phyloP scores from a whole-genome alignment of 2,797 vertebrate species.

The Melanotaenia maccullochi region DNA sequence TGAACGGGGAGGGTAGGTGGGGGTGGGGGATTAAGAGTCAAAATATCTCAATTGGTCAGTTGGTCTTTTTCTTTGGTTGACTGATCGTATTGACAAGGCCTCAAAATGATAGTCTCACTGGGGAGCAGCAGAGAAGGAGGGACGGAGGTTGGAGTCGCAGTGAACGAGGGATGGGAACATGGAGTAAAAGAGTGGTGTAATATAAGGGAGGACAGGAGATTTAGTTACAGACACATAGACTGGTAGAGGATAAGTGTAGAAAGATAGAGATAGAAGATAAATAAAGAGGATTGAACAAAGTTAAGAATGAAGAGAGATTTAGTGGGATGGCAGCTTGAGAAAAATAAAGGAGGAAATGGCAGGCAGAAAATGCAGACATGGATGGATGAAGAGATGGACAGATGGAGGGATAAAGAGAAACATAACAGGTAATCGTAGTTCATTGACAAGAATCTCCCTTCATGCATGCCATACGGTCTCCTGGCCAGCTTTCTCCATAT shows the following conservation, averaged over 20 bases:
- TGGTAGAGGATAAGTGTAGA: not conserved
- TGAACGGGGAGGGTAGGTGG: conserved; percentile 10
- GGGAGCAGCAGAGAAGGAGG: conserved; percentile 65
- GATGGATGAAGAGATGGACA: conserved; percentile 34
- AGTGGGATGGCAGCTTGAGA: not conserved
- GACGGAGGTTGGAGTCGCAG: not conserved
- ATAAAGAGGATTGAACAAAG: not conserved
- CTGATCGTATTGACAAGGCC: conserved; percentile 92
- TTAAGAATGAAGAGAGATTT: not conserved
- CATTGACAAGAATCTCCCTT: conserved; percentile 91
- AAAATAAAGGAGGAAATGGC: not conserved
- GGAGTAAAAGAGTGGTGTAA: conserved; percentile 3
- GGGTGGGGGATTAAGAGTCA: conserved; percentile 74
- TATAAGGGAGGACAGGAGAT: not conserved
- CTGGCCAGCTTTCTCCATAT: conserved; percentile 86
- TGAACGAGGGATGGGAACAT: not conserved
- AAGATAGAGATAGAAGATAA: not conserved
- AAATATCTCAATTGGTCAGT: conserved; percentile 90
- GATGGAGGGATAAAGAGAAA: conserved; percentile 52
- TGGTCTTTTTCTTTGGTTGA: conserved; percentile 89
- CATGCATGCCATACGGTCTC: conserved; percentile 5
- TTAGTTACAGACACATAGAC: not conserved
- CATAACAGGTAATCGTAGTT: conserved; percentile 79
- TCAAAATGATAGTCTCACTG: conserved; percentile 91
- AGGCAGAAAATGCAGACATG: conserved; percentile 29